Conservation (phyloP, 2,797 vertebrate species). For the Kryptolebias ocellatus region DNA sequence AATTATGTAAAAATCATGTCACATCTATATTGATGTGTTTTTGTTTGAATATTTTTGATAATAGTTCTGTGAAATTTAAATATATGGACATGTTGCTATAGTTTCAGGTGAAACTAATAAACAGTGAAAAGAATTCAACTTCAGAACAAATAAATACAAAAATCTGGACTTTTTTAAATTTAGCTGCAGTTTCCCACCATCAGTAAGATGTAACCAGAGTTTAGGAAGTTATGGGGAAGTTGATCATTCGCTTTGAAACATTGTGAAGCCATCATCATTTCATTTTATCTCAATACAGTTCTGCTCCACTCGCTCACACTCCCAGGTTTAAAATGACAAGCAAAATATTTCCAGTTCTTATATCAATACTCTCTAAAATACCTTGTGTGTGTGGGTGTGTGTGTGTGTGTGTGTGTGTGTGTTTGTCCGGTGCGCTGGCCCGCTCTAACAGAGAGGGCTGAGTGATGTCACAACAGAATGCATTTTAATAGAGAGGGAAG, state of each 20-base stretch:
- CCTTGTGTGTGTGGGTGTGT: constrained; percentile 8
- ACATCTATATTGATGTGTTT: not conserved
- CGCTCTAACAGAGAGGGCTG: constrained; percentile 68
- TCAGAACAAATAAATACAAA: not conserved
- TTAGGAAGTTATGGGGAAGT: not conserved
- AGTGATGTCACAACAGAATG: constrained; percentile 81
- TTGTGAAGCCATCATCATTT: constrained; percentile 1
- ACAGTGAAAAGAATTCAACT: not conserved
- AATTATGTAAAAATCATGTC: not conserved
- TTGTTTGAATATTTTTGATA: not conserved
- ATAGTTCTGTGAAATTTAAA: too few species aligned
- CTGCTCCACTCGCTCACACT: constrained; percentile 8
- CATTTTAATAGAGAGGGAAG: constrained; percentile 84
- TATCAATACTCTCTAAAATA: not conserved
- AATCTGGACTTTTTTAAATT: not conserved
- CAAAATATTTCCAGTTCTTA: constrained; percentile 6
- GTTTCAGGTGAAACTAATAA: too few species aligned
- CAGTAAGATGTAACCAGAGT: not conserved
- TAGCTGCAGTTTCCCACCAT: not conserved
- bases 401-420: constrained; percentile 26
- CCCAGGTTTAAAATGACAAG: constrained; percentile 16
- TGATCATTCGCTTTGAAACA: constrained; percentile 1
- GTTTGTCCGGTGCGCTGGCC: constrained; percentile 49
- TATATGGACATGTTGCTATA: too few species aligned
- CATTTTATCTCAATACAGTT: constrained; percentile 1